Percentiles rank a stretch among this genome's conserved stretches.
phyloP scores from a whole-genome alignment of 2,888 invertebrate genomes.

The Tineola bisselliella region DNA sequence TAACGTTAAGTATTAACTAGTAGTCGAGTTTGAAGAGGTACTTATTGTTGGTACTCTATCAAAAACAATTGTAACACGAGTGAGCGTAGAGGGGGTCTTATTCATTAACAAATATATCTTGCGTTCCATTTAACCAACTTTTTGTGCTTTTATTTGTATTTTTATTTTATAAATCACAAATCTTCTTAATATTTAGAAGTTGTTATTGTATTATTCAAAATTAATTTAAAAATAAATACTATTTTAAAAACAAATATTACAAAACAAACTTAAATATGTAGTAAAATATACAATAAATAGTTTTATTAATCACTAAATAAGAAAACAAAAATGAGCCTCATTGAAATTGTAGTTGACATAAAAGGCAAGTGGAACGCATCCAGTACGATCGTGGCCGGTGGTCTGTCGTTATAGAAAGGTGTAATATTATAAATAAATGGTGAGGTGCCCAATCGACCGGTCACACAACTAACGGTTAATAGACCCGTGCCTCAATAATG shows the following conservation, averaged over 20 bases:
- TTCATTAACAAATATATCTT: constrained; percentile 22
- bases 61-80: constrained; percentile 45
- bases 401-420: constrained; percentile 13
- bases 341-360: background rate
- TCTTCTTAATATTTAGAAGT: too few relatives aligned
- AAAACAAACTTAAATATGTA: background rate
- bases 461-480: constrained; percentile 21
- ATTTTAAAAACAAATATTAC: too few relatives aligned
- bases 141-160: too few relatives aligned
- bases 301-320: background rate
- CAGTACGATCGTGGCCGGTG: constrained; percentile 12
- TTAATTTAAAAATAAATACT: too few relatives aligned
- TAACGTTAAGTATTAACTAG: constrained; percentile 18
- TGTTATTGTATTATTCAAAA: too few relatives aligned
- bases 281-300: background rate
- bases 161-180: too few relatives aligned
- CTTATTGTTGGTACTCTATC: constrained; percentile 37
- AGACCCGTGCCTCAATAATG: constrained; percentile 25
- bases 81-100: constrained; percentile 35
- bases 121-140: too few relatives aligned
- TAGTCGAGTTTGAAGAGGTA: constrained; percentile 33
- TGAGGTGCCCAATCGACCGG: constrained; percentile 7
- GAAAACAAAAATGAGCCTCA: background rate
- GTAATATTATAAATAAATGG: constrained; percentile 14
- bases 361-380: background rate